Conservation (phyloP, 2,888 invertebrate genomes). For the Disparrhopalites patrizii region DNA sequence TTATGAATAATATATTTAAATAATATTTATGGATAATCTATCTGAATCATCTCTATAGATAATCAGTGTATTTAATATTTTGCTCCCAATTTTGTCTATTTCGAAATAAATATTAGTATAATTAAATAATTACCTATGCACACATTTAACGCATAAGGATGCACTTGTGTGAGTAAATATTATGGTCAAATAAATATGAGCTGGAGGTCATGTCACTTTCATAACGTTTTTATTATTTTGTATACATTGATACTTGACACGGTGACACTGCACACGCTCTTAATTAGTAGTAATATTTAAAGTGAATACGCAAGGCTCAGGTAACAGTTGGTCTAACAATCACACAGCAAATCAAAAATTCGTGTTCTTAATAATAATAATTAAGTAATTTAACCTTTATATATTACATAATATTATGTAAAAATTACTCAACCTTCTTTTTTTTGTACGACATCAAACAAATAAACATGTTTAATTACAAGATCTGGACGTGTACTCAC, state of each 20-base stretch:
- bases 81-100: too few relatives aligned
- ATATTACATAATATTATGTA: neutral
- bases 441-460: neutral
- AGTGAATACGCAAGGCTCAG: constrained; percentile 26
- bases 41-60: too few relatives aligned
- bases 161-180: neutral
- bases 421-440: neutral
- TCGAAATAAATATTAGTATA: neutral
- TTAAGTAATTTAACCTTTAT: neutral
- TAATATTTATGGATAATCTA: too few relatives aligned
- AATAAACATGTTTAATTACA: neutral
- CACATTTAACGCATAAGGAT: neutral
- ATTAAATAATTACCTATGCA: neutral
- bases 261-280: constrained; percentile 13
- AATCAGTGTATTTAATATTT: too few relatives aligned
- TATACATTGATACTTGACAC: constrained; percentile 8
- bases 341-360: constrained; percentile 20
- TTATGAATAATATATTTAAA: too few relatives aligned
- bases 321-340: constrained; percentile 30
- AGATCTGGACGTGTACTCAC: neutral
- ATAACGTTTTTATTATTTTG: constrained; percentile 9
- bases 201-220: constrained; percentile 8
- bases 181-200: neutral
- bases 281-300: neutral
- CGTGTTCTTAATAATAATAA: too few relatives aligned